Percentiles rank a stretch among this genome's conserved stretches.
Conservation (phyloP, 1,140 invertebrate genomes). For the Drosophila prosaltans region DNA sequence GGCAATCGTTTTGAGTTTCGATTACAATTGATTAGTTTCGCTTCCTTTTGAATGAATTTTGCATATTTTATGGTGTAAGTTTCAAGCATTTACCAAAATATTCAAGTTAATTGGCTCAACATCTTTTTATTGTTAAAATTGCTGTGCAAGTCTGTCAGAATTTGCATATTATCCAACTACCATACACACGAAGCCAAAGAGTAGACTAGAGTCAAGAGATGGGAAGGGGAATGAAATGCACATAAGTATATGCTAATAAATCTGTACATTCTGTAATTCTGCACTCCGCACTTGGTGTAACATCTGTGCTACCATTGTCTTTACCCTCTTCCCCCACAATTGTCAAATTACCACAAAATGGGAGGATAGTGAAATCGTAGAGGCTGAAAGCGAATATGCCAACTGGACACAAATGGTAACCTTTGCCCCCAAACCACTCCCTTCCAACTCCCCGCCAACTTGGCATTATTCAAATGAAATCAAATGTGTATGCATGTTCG, state of each 20-base stretch:
- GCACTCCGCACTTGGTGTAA: not conserved
- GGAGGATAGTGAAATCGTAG: too few species aligned
- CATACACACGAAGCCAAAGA: not conserved
- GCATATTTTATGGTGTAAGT: not conserved
- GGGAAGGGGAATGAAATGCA: not conserved
- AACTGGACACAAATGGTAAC: not conserved
- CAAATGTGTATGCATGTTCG: not conserved
- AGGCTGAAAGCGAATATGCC: not conserved
- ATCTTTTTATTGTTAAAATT: not conserved
- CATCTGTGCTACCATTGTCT: slow-evolving; percentile 16
- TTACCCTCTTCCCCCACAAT: not conserved
- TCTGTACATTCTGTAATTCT: not conserved
- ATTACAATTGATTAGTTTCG: not conserved
- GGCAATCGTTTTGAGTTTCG: too few species aligned
- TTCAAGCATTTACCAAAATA: not conserved
- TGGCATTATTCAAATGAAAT: not conserved
- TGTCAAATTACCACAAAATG: too few species aligned
- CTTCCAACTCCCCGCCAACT: too few species aligned
- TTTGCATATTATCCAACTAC: slow-evolving; percentile 4
- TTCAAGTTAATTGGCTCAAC: not conserved
- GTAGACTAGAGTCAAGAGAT: not conserved
- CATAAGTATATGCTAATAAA: slow-evolving; percentile 2
- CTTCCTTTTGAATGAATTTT: not conserved
- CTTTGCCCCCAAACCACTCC: not conserved
- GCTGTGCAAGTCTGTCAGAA: not conserved